These are phyloP conservation scores for Antitype chi DNA, from an alignment of 2,888 invertebrate genomes.

Conservation along the genomic window DNA sequence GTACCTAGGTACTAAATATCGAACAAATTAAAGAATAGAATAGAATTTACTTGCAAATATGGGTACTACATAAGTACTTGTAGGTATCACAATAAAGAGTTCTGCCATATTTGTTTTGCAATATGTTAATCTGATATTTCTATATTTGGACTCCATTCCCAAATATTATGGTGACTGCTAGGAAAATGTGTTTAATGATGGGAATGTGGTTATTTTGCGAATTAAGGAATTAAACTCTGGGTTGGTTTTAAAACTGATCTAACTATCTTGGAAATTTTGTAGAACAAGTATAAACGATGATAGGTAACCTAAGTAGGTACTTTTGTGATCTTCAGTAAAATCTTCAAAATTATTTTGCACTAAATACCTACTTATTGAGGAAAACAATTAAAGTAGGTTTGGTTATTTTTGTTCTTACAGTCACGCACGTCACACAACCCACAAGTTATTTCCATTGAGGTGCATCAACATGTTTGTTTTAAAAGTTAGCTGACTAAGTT, in stretches of 20 bases:
- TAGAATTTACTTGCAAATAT: too few relatives aligned
- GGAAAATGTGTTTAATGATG: background rate
- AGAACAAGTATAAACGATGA: background rate
- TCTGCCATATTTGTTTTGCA: too few relatives aligned
- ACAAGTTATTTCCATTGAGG: slow-evolving; percentile 12
- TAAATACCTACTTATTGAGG: background rate
- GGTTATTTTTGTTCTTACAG: background rate
- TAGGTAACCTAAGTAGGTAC: background rate
- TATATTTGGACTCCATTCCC: background rate
- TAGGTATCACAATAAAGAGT: too few relatives aligned
- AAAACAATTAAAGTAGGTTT: background rate
- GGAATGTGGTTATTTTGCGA: background rate
- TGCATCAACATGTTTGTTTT: slow-evolving; percentile 21
- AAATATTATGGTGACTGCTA: background rate
- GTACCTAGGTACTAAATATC: background rate
- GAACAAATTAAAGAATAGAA: background rate
- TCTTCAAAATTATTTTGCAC: background rate
- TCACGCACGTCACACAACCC: background rate
- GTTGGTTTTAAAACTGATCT: background rate
- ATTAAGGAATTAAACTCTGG: background rate
- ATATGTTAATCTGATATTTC: background rate
- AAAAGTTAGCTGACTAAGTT: slow-evolving; percentile 16
- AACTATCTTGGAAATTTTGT: background rate
- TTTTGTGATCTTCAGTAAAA: background rate
- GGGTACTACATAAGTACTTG: too few relatives aligned